Evolutionary conservation across 2,113 vertebrate species (phyloP).

Genomic region (Tupaia tana): DNA sequence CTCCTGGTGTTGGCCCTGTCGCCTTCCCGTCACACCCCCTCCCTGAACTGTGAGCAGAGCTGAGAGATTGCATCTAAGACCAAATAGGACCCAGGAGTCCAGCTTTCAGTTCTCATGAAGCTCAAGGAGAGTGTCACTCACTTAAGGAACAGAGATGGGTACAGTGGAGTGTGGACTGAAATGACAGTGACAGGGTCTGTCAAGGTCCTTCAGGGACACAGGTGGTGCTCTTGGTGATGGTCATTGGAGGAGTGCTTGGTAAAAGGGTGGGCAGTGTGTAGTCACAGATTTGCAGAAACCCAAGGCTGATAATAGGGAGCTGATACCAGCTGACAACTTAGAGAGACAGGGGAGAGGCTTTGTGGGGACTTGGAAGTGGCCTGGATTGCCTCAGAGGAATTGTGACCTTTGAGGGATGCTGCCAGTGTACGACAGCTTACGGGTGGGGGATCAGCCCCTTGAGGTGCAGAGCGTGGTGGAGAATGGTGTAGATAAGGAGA

Average conservation of each 20-base stretch:
- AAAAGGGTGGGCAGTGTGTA: neutral
- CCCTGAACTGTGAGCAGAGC: neutral
- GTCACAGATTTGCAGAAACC: neutral
- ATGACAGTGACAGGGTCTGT: neutral
- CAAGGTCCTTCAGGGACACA: neutral
- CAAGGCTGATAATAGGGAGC: neutral
- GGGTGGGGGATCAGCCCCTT: neutral
- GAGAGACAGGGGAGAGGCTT: neutral
- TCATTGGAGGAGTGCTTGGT: neutral
- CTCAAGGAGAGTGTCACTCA: neutral
- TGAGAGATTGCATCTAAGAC: neutral
- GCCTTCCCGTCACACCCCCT: no score
- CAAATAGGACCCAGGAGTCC: neutral
- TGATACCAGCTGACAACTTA: no score
- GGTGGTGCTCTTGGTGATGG: accelerated
- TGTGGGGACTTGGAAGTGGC: neutral
- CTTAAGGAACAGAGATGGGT: neutral
- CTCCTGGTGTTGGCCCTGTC: no score
- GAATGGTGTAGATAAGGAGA: neutral
- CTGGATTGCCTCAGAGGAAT: neutral
- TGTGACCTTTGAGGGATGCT: neutral
- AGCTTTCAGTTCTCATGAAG: accelerated
- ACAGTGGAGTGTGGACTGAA: neutral
- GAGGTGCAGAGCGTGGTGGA: neutral
- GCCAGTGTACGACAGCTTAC: neutral